These are phyloP conservation scores for Nowickia ferox DNA, from an alignment of 2,888 invertebrate genomes.

Conservation along the genomic window DNA sequence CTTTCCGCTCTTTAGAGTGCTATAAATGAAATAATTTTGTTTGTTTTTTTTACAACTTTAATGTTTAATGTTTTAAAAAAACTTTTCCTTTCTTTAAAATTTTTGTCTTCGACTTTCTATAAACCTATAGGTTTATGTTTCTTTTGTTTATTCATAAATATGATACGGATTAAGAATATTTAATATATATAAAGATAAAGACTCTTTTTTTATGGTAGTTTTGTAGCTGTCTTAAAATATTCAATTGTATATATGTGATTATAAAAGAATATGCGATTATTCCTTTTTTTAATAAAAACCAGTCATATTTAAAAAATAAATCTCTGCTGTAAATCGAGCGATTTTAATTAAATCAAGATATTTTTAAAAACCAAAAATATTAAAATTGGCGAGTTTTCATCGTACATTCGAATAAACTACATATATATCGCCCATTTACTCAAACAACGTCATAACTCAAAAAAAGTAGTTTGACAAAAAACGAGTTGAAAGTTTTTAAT, in stretches of 20 bases:
- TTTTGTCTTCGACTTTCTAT: constrained; percentile 37
- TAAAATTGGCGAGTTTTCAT: not conserved
- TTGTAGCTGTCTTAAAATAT: constrained; percentile 65
- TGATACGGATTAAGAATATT: constrained; percentile 60
- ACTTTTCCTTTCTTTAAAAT: constrained; percentile 1
- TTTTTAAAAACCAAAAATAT: not conserved
- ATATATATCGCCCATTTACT: no score
- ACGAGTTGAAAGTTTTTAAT: no score
- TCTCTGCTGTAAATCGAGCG: not conserved
- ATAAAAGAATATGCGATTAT: constrained; percentile 50
- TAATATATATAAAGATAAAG: constrained; percentile 31
- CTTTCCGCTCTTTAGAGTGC: constrained; percentile 35
- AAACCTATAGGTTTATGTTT: constrained; percentile 19
- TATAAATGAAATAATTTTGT: not conserved
- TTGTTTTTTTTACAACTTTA: constrained; percentile 14
- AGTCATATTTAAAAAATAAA: constrained; percentile 40
- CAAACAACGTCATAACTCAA: no score
- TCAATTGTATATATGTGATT: constrained; percentile 59
- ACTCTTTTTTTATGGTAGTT: constrained; percentile 65
- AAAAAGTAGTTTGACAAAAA: no score
- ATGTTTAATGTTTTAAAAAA: not conserved
- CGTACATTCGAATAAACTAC: not conserved
- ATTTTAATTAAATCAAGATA: not conserved
- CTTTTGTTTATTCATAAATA: constrained; percentile 56
- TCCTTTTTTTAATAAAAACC: constrained; percentile 49